A percentile compares a stretch with the other conserved stretches of the same genome.
These are phyloP conservation scores for Cranoglanis bouderius DNA, from an alignment of 2,113 vertebrate species.

Conservation along the genomic window DNA sequence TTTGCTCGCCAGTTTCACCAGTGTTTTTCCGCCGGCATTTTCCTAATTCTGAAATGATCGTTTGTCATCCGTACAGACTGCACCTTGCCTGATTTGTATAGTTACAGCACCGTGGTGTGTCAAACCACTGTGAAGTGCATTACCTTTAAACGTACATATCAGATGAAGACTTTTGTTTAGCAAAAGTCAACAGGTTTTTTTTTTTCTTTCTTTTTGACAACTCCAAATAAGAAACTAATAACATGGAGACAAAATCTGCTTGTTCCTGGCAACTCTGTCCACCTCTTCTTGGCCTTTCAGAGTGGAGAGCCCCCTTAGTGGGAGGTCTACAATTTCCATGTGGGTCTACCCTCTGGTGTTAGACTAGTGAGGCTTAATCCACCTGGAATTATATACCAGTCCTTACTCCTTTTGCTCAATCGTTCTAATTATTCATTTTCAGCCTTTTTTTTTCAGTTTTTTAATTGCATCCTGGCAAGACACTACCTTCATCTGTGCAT, in stretches of 20 bases:
- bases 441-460: conserved; percentile 51
- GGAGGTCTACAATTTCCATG: conserved; percentile 3
- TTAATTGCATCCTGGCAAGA: conserved; percentile 58
- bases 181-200: background rate
- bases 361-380: conserved; percentile 28
- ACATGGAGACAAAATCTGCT: background rate
- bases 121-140: background rate
- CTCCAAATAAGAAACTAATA: background rate
- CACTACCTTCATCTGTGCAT: conserved; percentile 65
- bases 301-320: background rate
- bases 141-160: background rate
- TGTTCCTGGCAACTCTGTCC: background rate
- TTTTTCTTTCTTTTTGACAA: background rate
- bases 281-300: background rate
- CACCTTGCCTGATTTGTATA: background rate
- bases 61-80: background rate
- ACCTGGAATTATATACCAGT: conserved; percentile 47
- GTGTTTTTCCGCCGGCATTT: background rate
- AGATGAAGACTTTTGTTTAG: background rate
- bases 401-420: conserved; percentile 25
- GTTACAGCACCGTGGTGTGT: background rate
- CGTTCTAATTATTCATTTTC: conserved; percentile 58
- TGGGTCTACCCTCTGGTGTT: conserved; percentile 16
- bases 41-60: background rate
- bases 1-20: background rate